Evolutionary conservation across 30 jellyfish, hydroid and myxozoan species (phyloP).

Genomic region (Pseudorhiza aurosa): DNA sequence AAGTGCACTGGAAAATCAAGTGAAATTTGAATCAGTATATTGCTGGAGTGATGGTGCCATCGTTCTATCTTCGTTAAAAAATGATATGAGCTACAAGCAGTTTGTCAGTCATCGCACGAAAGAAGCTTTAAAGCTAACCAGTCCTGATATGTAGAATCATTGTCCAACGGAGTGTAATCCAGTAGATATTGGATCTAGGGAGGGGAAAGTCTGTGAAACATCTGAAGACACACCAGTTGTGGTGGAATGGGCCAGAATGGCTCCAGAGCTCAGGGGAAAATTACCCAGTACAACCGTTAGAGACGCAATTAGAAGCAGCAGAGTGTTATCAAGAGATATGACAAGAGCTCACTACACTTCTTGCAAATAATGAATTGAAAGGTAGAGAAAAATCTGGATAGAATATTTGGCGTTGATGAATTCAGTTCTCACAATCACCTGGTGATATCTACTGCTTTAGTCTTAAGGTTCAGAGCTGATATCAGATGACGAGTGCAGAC

Average conservation of each 20-base stretch:
- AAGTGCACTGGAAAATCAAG: too few species aligned
- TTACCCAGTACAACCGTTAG: conserved; percentile 23
- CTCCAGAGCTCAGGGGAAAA: conserved; percentile 25
- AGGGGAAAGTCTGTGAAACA: conserved; percentile 40
- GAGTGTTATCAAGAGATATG: conserved; percentile 17
- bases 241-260: conserved; percentile 69
- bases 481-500: conserved; percentile 17
- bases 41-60: conserved; percentile 60
- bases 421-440: conserved; percentile 24
- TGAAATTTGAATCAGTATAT: conserved; percentile 29
- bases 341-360: conserved; percentile 15
- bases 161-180: conserved; percentile 54
- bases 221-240: conserved; percentile 21
- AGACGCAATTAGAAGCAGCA: conserved; percentile 6
- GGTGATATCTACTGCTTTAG: conserved; percentile 30
- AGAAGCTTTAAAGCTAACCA: conserved; percentile 17
- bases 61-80: conserved; percentile 32
- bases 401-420: neutral
- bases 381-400: neutral
- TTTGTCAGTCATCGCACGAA: conserved; percentile 45
- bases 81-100: conserved; percentile 36
- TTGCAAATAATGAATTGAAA: conserved; percentile 16
- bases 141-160: conserved; percentile 25
- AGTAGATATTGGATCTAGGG: conserved; percentile 70
- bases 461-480: conserved; percentile 27